These are phyloP conservation scores for Gobio occitaniae DNA, from an alignment of 2,797 vertebrate species.

Conservation along the genomic window DNA sequence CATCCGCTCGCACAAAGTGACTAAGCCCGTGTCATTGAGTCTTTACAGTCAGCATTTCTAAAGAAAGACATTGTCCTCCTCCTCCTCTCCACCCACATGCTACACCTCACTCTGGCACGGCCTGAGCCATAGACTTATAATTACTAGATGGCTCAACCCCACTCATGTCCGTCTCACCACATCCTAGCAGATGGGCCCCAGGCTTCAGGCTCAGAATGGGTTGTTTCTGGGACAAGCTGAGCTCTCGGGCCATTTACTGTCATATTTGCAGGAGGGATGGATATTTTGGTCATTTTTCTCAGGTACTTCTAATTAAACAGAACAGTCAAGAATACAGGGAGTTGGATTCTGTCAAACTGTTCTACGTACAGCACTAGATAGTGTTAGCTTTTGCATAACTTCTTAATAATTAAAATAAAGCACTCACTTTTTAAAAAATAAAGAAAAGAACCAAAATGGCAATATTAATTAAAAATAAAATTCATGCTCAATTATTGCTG, in stretches of 20 bases:
- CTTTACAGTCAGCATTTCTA: slow-evolving; percentile 48
- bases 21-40: slow-evolving; percentile 46
- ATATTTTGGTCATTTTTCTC: background rate
- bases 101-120: slow-evolving; percentile 44
- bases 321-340: background rate
- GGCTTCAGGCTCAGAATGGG: slow-evolving; percentile 13
- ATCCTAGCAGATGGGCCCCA: slow-evolving; percentile 55
- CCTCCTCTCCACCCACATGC: slow-evolving; percentile 47
- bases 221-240: slow-evolving; percentile 1
- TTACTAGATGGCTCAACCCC: slow-evolving; percentile 58
- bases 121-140: slow-evolving; percentile 55
- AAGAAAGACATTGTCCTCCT: slow-evolving; percentile 48
- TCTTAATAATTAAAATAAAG: too few species aligned
- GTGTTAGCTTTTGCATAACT: background rate
- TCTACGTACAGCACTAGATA: background rate
- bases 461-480: background rate
- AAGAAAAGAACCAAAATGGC: background rate
- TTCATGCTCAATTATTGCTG: background rate
- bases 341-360: background rate
- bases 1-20: slow-evolving; percentile 35
- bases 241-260: background rate
- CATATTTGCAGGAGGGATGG: background rate
- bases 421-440: background rate
- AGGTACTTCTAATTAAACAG: background rate
- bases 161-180: slow-evolving; percentile 49